Evolutionary conservation across 2,797 vertebrate genomes (phyloP), one percentile per base, ranked within the genome.

Genomic region (Leptoclinus maculatus): DNA sequence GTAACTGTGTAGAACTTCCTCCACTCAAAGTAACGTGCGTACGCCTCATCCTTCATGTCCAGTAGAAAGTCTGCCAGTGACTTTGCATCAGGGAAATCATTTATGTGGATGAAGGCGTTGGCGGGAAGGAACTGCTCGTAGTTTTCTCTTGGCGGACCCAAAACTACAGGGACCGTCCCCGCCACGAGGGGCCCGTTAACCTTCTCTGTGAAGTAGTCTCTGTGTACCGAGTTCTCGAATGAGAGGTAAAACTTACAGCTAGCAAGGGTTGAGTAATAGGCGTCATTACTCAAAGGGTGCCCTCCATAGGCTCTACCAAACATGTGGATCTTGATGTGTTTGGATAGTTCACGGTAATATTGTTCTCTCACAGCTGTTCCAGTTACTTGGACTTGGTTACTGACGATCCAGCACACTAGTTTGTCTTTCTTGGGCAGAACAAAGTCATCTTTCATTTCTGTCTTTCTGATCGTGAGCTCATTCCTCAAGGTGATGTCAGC

Each of bases 121-220:
- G 91, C 91, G 45, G 97, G 97, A 84, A 96, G 89, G 77, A 96
- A 97, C 90, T 96, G 95, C 68, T 97, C 95, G 53, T 97, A 97
- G 90, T 97, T 97, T 90, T 96, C 94, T 89, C 97, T 96, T 16
- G 96, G 90, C 25, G 96, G 96, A 38, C 97, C 97, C 63, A 98
- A 51, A 79, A 97, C 97, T 19, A 98, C 91, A 36, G 97, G 97
- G 38, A 97, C 95, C 2, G 97, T 94, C 60, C 96, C 96, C 0
- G 94, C 95, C 53, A 94, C 87, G 27, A 98, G 92, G 64, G 96
- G 95, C 71, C 97, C 97, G 54, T 97, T 97, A 25, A 97, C 92
- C 93, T 97, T 97, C 87, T 98, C 96, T 4, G 96, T 96, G 82
- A 97, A 96, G 76, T 97, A 97, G 91, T 97, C 96, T 93, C 93